These are phyloP conservation scores for Nanorana parkeri DNA, from an alignment of 2,113 vertebrate species.

Conservation along the genomic window DNA sequence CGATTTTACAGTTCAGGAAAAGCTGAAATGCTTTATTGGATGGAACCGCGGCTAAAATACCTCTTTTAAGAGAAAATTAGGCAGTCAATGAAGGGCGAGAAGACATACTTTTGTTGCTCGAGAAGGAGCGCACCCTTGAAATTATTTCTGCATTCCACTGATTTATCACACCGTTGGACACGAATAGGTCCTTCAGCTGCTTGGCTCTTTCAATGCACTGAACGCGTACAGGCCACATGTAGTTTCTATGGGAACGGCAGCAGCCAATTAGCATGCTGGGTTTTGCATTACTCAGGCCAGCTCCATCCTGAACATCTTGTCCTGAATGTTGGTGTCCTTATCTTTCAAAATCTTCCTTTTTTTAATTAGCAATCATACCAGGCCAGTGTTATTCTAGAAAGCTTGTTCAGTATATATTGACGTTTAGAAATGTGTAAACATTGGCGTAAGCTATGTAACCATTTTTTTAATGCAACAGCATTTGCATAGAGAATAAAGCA, in stretches of 20 bases:
- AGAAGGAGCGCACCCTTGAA: conserved; percentile 36
- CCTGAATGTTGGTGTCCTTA: conserved; percentile 41
- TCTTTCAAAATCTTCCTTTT: neutral
- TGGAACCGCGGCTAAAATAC: neutral
- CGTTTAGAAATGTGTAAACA: neutral
- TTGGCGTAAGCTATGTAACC: neutral
- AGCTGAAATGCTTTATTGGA: neutral
- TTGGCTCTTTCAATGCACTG: conserved; percentile 14
- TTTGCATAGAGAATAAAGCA: neutral
- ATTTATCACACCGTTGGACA: conserved; percentile 19
- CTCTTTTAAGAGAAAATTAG: conserved; percentile 20
- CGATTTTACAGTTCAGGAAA: neutral
- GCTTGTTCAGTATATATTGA: conserved; percentile 5
- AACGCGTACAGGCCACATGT: neutral
- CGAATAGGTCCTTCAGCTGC: conserved; percentile 45
- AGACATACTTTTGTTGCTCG: neutral
- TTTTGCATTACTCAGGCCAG: conserved; percentile 40
- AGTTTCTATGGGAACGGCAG: conserved; percentile 29
- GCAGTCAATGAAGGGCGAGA: conserved; percentile 39
- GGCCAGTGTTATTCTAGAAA: conserved; percentile 3
- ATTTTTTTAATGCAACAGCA: neutral
- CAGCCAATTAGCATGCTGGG: conserved; percentile 40
- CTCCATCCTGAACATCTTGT: conserved; percentile 24
- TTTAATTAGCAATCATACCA: neutral
- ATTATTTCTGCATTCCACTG: conserved; percentile 26